Conservation (phyloP, 2,797 vertebrate species). For the Okamejei kenojei region DNA sequence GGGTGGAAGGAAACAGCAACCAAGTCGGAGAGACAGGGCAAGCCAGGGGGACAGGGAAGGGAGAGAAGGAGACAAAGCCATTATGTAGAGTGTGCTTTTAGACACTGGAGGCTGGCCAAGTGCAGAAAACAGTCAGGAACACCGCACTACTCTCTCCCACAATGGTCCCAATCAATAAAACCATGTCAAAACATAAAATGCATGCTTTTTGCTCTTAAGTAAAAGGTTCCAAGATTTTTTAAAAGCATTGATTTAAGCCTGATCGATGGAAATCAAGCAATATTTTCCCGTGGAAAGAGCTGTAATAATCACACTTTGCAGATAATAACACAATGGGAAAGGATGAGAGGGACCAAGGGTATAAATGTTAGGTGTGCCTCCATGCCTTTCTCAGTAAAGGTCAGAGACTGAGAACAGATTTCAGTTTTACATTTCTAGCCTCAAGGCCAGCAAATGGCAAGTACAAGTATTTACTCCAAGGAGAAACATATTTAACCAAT, state of each 20-base stretch:
- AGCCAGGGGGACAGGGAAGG: slow-evolving; percentile 50
- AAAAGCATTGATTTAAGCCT: slow-evolving; percentile 92
- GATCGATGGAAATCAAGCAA: slow-evolving; percentile 85
- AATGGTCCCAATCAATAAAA: slow-evolving; percentile 77
- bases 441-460: not conserved
- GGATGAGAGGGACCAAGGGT: slow-evolving; percentile 53
- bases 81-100: slow-evolving; percentile 83
- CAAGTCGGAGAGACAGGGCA: slow-evolving; percentile 2
- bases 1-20: slow-evolving; percentile 58
- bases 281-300: slow-evolving; percentile 77
- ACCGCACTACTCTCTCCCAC: slow-evolving; percentile 50
- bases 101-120: slow-evolving; percentile 62
- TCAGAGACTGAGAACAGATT: slow-evolving; percentile 50
- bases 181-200: slow-evolving; percentile 97
- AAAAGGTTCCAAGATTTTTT: slow-evolving; percentile 97
- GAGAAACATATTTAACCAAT: slow-evolving; percentile 18
- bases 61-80: slow-evolving; percentile 74
- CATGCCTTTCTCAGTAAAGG: slow-evolving; percentile 54
- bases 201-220: slow-evolving; percentile 95
- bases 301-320: slow-evolving; percentile 75
- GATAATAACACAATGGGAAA: slow-evolving; percentile 70
- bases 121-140: slow-evolving; percentile 57
- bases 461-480: slow-evolving; percentile 5
- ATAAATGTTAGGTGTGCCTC: slow-evolving; percentile 60
- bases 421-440: slow-evolving; percentile 11